phyloP scores from a whole-genome alignment of 2,113 vertebrate genomes.

The Spea multiplicata region DNA sequence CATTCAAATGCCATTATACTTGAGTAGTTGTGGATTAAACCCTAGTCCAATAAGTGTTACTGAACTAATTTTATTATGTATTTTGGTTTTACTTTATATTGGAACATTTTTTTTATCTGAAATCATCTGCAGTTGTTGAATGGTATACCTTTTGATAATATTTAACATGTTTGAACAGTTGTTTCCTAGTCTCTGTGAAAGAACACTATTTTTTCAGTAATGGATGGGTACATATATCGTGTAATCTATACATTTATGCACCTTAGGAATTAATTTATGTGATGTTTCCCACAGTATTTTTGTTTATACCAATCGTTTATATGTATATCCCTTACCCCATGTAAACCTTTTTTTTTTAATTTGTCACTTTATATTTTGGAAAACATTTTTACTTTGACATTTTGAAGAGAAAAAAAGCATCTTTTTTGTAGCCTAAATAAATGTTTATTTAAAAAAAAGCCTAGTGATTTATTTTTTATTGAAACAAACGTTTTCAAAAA shows the following conservation, averaged over 20 bases:
- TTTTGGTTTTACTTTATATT: neutral
- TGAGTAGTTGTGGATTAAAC: too few species aligned
- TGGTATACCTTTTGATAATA: too few species aligned
- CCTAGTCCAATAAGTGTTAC: too few species aligned
- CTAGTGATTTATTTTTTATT: neutral
- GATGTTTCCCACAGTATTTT: neutral
- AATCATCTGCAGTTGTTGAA: neutral
- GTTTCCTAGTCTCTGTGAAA: too few species aligned
- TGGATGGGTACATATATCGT: neutral
- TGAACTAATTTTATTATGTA: too few species aligned
- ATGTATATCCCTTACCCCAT: neutral
- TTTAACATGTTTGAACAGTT: too few species aligned
- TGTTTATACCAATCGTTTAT: neutral
- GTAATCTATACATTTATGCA: neutral
- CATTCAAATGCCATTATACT: too few species aligned
- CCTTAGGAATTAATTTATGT: conserved; percentile 10
- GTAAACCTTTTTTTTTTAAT: neutral
- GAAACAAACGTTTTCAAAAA: too few species aligned
- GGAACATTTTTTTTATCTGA: neutral
- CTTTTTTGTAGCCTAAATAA: conserved; percentile 35
- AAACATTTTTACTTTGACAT: neutral
- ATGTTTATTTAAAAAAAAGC: neutral
- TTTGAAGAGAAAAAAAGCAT: conserved; percentile 4
- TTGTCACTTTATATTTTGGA: conserved; percentile 7
- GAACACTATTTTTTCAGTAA: neutral